Conservation (phyloP, 1,140 invertebrate species). For the Papilio xuthus region DNA sequence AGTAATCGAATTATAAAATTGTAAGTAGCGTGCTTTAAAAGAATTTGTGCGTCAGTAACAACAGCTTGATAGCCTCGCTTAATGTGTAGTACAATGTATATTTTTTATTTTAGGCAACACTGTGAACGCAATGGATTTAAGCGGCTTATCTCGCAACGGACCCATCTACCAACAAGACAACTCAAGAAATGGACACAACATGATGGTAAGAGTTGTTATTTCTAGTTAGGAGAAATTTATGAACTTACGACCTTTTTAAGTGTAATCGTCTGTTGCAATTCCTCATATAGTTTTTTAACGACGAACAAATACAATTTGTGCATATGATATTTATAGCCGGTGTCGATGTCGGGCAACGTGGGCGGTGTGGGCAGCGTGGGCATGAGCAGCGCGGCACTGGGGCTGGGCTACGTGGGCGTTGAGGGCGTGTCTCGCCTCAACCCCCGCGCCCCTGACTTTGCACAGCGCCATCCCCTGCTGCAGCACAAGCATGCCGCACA, state of each 20-base stretch:
- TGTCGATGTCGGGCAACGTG: slow-evolving; percentile 70
- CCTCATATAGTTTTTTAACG: background rate
- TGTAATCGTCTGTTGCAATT: too few relatives aligned
- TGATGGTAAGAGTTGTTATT: slow-evolving; percentile 63
- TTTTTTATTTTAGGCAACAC: slow-evolving; percentile 63
- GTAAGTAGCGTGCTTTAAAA: too few relatives aligned
- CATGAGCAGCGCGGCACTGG: slow-evolving; percentile 64
- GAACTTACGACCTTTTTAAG: too few relatives aligned
- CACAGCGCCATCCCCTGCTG: slow-evolving; percentile 73
- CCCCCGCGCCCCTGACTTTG: slow-evolving; percentile 93
- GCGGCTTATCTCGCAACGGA: slow-evolving; percentile 73
- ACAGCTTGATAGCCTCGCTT: too few relatives aligned
- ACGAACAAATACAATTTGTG: background rate
- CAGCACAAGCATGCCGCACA: slow-evolving; percentile 76
- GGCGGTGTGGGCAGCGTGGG: slow-evolving; percentile 57
- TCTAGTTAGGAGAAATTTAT: too few relatives aligned
- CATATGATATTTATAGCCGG: slow-evolving; percentile 45
- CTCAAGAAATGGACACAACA: slow-evolving; percentile 76
- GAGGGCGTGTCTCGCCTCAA: slow-evolving; percentile 89
- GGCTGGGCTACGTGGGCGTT: slow-evolving; percentile 68
- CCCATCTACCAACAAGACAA: slow-evolving; percentile 75
- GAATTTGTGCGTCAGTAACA: too few relatives aligned
- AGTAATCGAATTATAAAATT: too few relatives aligned
- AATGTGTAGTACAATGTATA: background rate
- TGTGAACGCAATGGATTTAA: slow-evolving; percentile 75